phyloP scores from a whole-genome alignment of 1,140 invertebrate genomes.

The Pachypsylla venusta region DNA sequence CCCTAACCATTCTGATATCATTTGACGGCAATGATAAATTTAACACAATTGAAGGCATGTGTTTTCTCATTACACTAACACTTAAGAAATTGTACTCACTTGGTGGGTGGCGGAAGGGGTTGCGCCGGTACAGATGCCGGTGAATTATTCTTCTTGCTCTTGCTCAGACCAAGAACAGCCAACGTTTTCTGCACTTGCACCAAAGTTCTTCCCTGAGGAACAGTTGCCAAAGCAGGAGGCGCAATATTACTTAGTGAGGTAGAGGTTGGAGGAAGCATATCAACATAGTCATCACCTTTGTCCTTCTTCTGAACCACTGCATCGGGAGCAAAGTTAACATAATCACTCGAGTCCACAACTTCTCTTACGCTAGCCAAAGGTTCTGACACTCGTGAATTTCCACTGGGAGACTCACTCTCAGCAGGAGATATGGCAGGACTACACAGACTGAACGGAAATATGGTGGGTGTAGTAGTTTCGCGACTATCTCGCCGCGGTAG shows the following conservation, averaged over 20 bases:
- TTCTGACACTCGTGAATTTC: not conserved
- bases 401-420: not conserved
- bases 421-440: not conserved
- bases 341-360: not conserved
- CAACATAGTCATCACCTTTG: not conserved
- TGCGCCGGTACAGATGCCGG: not conserved
- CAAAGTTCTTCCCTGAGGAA: not conserved
- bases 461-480: not conserved
- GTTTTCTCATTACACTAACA: no score
- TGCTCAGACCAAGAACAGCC: not conserved
- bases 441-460: slow-evolving; percentile 1
- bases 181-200: slow-evolving; percentile 1
- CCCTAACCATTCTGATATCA: no score
- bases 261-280: not conserved
- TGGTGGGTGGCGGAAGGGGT: not conserved
- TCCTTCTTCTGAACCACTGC: not conserved
- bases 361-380: not conserved
- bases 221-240: not conserved
- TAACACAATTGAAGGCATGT: no score
- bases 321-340: slow-evolving; percentile 1
- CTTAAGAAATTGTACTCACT: no score
- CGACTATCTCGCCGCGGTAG: not conserved
- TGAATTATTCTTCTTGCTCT: not conserved
- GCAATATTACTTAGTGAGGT: not conserved
- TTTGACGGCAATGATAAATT: no score